phyloP scores from a whole-genome alignment of 2,888 invertebrate genomes.

The Pammene fasciana region DNA sequence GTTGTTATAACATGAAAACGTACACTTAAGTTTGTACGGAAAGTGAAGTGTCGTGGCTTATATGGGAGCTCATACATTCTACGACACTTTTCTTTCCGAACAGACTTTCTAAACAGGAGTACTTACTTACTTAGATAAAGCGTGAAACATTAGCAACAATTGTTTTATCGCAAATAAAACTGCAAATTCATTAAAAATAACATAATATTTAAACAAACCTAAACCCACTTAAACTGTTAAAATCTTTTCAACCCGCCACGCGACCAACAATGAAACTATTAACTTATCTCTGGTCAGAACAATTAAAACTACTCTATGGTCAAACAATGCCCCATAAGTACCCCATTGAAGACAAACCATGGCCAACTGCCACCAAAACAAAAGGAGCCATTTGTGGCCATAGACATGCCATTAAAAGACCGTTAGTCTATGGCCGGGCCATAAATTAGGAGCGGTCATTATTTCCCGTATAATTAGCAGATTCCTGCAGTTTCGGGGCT shows the following conservation, averaged over 20 bases:
- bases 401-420: slow-evolving; percentile 49
- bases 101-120: too few species aligned
- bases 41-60: too few species aligned
- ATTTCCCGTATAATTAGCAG: slow-evolving; percentile 49
- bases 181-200: neutral
- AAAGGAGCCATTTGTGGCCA: slow-evolving; percentile 46
- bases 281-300: slow-evolving; percentile 44
- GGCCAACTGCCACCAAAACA: slow-evolving; percentile 43
- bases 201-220: neutral
- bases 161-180: neutral
- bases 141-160: neutral
- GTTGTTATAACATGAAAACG: too few species aligned
- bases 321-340: slow-evolving; percentile 39
- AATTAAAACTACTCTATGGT: slow-evolving; percentile 43
- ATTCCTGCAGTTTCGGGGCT: slow-evolving; percentile 46
- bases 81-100: too few species aligned
- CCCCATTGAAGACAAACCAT: slow-evolving; percentile 34
- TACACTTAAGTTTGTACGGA: too few species aligned
- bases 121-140: too few species aligned
- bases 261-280: slow-evolving; percentile 34
- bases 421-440: slow-evolving; percentile 44
- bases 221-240: slow-evolving; percentile 11
- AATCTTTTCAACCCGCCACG: slow-evolving; percentile 21
- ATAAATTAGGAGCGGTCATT: slow-evolving; percentile 47
- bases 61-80: too few species aligned